These are phyloP conservation scores for Amia ocellicauda DNA, from an alignment of 2,113 vertebrate genomes.

Conservation along the genomic window DNA sequence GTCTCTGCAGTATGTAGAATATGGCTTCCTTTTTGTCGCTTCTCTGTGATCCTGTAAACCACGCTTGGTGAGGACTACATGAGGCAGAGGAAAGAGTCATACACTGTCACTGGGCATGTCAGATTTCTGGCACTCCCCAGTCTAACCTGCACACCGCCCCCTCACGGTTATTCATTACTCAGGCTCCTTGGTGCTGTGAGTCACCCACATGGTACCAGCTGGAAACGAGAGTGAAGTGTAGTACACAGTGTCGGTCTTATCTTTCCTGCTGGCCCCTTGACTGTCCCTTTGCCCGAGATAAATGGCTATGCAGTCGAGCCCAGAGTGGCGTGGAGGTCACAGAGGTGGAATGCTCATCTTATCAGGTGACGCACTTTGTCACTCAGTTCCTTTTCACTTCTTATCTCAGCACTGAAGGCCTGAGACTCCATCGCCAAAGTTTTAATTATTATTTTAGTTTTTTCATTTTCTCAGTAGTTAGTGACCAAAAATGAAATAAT, in stretches of 20 bases:
- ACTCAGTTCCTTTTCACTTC: background rate
- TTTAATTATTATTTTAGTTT: too few species aligned
- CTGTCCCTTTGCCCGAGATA: background rate
- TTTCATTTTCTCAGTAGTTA: too few species aligned
- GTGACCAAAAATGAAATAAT: too few species aligned
- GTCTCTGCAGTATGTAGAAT: too few species aligned
- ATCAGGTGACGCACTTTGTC: conserved; percentile 10
- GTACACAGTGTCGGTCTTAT: background rate
- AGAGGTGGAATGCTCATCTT: background rate
- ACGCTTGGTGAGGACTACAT: too few species aligned
- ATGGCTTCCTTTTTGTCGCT: too few species aligned
- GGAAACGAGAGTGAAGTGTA: background rate
- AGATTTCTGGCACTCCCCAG: too few species aligned
- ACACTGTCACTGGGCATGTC: too few species aligned
- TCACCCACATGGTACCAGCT: background rate
- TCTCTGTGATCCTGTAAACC: too few species aligned
- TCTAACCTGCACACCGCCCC: background rate
- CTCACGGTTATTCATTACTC: background rate
- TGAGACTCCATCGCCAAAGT: too few species aligned
- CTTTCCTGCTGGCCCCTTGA: background rate
- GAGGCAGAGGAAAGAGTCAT: too few species aligned
- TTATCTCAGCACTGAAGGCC: background rate
- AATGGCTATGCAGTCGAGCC: background rate
- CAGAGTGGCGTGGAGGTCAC: background rate
- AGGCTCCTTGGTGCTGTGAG: background rate